Conservation (phyloP, 2,888 invertebrate genomes). For the Epistrophe eligans region DNA sequence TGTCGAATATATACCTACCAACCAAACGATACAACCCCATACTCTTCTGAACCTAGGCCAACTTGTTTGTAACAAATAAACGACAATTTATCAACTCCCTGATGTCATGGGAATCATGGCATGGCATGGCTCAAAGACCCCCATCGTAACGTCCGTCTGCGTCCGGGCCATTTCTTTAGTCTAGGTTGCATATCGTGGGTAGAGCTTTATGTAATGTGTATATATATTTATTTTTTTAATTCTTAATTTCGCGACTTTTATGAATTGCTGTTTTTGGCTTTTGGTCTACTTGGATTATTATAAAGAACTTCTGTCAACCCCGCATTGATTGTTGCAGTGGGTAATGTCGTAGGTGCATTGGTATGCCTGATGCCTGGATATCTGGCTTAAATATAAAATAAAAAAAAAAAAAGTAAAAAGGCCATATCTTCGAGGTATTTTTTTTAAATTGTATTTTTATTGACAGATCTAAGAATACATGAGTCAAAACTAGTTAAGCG, state of each 20-base stretch:
- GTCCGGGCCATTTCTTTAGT: conserved; percentile 18
- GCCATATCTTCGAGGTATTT: conserved; percentile 21
- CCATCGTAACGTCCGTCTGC: conserved; percentile 13
- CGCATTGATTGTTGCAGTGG: conserved; percentile 20
- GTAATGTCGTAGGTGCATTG: conserved; percentile 50
- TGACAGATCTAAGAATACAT: conserved; percentile 34
- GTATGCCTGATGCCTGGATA: conserved; percentile 21
- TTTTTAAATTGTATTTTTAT: conserved; percentile 17
- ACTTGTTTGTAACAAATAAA: conserved; percentile 38
- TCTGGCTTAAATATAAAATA: conserved; percentile 10
- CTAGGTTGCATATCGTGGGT: conserved; percentile 9
- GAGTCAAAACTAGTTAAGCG: conserved; percentile 56
- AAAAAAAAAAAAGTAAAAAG: conserved; percentile 40
- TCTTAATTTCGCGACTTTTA: conserved; percentile 31
- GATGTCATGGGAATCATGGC: conserved; percentile 29
- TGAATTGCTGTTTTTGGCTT: conserved; percentile 16
- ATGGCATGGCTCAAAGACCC: conserved; percentile 20
- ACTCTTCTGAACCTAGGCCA: conserved; percentile 24
- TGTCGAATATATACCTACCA: conserved; percentile 5
- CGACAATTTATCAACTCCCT: conserved; percentile 46
- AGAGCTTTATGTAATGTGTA: neutral
- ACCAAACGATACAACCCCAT: conserved; percentile 27
- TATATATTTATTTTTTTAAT: conserved; percentile 1
- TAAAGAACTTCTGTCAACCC: conserved; percentile 30
- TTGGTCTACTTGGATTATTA: conserved; percentile 22